phyloP scores from a whole-genome alignment of 2,888 invertebrate species.

The Allacma fusca region DNA sequence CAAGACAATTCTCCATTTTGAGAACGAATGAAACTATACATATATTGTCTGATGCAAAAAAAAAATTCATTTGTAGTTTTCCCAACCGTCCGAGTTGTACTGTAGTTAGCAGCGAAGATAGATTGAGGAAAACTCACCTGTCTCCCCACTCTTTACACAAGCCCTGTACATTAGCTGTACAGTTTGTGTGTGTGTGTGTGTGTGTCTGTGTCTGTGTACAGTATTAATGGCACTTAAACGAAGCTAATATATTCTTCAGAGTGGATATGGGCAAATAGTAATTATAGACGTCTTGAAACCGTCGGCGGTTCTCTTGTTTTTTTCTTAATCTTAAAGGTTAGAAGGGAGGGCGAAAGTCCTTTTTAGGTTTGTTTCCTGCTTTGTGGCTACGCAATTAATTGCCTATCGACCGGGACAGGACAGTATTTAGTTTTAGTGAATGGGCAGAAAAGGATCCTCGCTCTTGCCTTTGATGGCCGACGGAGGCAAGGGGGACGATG shows the following conservation, averaged over 20 bases:
- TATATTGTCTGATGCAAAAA: too few species aligned
- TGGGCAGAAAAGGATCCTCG: constrained; percentile 34
- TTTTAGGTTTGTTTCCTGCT: constrained; percentile 35
- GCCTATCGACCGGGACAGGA: constrained; percentile 39
- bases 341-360: constrained; percentile 33
- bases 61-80: too few species aligned
- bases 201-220: neutral
- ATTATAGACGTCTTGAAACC: constrained; percentile 33
- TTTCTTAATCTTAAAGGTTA: constrained; percentile 41
- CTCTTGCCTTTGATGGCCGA: constrained; percentile 32
- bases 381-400: constrained; percentile 31
- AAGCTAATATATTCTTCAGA: constrained; percentile 43
- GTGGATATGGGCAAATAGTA: constrained; percentile 43
- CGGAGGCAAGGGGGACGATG: constrained; percentile 18
- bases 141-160: too few species aligned
- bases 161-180: too few species aligned
- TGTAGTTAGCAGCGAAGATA: too few species aligned
- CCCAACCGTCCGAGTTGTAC: too few species aligned
- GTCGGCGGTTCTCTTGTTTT: constrained; percentile 33
- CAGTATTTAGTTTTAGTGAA: constrained; percentile 42
- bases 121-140: too few species aligned
- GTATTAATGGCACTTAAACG: constrained; percentile 4
- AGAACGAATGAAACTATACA: too few species aligned
- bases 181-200: neutral
- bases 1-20: too few species aligned